phyloP scores from a whole-genome alignment of 2,113 vertebrate species.

The Siphamia tubifer region DNA sequence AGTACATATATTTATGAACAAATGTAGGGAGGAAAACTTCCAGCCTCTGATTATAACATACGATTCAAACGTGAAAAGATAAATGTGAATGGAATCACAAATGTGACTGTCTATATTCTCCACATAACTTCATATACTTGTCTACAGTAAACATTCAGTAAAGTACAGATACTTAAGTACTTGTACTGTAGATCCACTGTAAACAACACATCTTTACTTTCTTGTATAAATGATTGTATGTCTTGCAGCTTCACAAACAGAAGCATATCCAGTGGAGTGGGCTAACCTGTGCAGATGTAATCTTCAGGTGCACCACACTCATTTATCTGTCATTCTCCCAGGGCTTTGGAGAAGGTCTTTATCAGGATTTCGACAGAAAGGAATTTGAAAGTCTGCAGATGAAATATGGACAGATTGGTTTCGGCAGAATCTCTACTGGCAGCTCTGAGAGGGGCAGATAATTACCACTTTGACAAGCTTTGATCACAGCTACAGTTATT shows the following conservation, averaged over 20 bases:
- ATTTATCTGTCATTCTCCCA: slow-evolving; percentile 63
- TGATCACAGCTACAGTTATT: slow-evolving; percentile 75
- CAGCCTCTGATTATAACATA: no score
- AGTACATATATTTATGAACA: no score
- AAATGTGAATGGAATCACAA: neutral
- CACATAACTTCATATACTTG: neutral
- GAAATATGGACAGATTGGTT: slow-evolving; percentile 62
- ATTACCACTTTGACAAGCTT: slow-evolving; percentile 77
- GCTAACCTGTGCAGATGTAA: slow-evolving; percentile 47
- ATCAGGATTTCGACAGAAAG: slow-evolving; percentile 47
- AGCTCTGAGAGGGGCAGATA: slow-evolving; percentile 59
- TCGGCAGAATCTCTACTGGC: slow-evolving; percentile 56
- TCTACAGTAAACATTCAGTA: neutral
- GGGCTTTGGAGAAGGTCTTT: slow-evolving; percentile 33
- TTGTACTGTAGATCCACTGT: no score
- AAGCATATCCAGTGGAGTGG: neutral
- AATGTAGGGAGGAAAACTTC: no score
- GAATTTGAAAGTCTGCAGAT: slow-evolving; percentile 53
- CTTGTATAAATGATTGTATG: neutral
- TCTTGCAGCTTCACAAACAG: neutral
- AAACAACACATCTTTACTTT: neutral
- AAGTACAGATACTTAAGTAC: no score
- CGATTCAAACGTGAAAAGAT: neutral
- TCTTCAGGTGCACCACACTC: slow-evolving; percentile 57
- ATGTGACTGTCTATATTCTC: neutral